These are phyloP conservation scores for Hydrolagus colliei DNA, from an alignment of 2,797 vertebrate species.

Conservation along the genomic window DNA sequence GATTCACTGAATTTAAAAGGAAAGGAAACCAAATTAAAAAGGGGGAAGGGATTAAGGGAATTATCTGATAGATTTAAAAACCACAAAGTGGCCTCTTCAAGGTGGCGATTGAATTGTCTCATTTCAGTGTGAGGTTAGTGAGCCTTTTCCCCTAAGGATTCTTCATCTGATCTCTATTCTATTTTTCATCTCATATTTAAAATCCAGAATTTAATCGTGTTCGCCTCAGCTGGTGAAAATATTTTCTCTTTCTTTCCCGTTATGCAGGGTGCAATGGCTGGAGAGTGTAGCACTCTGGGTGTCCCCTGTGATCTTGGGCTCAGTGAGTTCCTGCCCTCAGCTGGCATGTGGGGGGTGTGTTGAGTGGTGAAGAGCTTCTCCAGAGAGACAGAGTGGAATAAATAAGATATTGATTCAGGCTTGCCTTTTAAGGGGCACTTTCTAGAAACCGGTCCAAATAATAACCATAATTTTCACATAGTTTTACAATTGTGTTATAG, in stretches of 20 bases:
- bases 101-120: not conserved
- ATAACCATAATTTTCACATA: too few relatives aligned
- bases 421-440: too few relatives aligned
- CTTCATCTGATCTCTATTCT: not conserved
- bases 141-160: not conserved
- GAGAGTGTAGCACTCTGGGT: not conserved
- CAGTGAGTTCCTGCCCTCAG: too few relatives aligned
- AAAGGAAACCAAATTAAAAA: constrained; percentile 19
- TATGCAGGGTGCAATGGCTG: not conserved
- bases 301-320: too few relatives aligned
- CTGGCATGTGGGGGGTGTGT: too few relatives aligned
- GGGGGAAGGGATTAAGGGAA: not conserved
- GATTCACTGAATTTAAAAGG: not conserved
- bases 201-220: not conserved
- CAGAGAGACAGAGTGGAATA: too few relatives aligned
- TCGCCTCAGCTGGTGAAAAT: not conserved
- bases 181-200: not conserved
- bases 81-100: not conserved
- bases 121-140: constrained; percentile 3
- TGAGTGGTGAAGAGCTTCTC: too few relatives aligned
- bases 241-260: not conserved
- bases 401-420: too few relatives aligned
- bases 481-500: too few relatives aligned
- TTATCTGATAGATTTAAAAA: constrained; percentile 7
- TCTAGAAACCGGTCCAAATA: too few relatives aligned